Conservation (phyloP, 1,140 invertebrate genomes). For the Ladona fulva region DNA sequence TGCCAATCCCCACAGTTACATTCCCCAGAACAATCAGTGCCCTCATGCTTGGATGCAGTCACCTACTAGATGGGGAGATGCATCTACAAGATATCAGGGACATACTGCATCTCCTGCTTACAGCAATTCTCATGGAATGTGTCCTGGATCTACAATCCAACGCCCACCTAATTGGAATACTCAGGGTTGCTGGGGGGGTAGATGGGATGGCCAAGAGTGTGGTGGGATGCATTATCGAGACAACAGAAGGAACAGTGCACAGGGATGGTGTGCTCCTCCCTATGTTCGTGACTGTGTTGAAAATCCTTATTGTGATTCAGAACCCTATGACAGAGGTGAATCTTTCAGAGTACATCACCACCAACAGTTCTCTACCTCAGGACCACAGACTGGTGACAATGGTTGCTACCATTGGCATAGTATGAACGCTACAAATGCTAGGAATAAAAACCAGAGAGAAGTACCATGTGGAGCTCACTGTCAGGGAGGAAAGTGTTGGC, state of each 20-base stretch:
- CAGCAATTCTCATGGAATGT: neutral
- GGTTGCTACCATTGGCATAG: neutral
- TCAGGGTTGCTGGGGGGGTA: neutral
- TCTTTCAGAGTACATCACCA: neutral
- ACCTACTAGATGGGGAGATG: neutral
- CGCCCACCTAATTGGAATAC: neutral
- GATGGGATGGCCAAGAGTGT: neutral
- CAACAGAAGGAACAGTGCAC: neutral
- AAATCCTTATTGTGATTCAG: neutral
- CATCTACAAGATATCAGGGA: neutral
- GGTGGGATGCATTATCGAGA: neutral
- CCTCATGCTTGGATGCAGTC: neutral
- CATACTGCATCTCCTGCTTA: neutral
- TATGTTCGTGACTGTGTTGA: neutral
- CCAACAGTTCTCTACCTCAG: neutral
- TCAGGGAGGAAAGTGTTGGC: neutral
- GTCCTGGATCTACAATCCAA: neutral
- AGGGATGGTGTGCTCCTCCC: neutral
- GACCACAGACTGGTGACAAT: neutral
- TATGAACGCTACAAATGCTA: neutral
- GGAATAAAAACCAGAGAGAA: neutral
- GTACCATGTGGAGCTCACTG: neutral
- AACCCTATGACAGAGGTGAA: neutral
- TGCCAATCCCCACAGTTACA: neutral
- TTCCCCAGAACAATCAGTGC: conserved; percentile 12